These are phyloP conservation scores for Hipparchia semele DNA, from an alignment of 2,888 invertebrate genomes.

Conservation along the genomic window DNA sequence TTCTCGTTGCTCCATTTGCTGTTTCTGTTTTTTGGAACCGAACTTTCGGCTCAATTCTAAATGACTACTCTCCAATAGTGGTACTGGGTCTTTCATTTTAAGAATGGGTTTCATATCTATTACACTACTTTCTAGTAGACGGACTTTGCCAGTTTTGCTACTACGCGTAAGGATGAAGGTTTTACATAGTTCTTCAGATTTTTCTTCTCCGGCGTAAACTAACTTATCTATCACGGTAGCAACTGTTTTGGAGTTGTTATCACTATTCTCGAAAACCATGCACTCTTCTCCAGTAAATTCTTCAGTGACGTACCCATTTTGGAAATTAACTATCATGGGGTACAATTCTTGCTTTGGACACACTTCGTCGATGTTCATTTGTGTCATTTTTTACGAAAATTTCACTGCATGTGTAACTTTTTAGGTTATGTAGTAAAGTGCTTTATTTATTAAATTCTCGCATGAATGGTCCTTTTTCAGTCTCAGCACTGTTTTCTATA, in stretches of 20 bases:
- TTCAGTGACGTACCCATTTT: conserved; percentile 65
- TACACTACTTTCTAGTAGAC: conserved; percentile 60
- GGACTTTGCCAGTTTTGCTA: conserved; percentile 64
- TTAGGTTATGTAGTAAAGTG: not conserved
- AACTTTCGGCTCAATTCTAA: conserved; percentile 84
- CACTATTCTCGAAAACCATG: conserved; percentile 51
- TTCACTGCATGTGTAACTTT: not conserved
- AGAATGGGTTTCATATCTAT: conserved; percentile 60
- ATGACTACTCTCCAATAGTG: conserved; percentile 54
- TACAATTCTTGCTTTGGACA: conserved; percentile 51
- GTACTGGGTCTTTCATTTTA: conserved; percentile 46
- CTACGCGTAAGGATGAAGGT: conserved; percentile 63
- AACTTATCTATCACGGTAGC: conserved; percentile 53
- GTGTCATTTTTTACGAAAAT: conserved; percentile 50
- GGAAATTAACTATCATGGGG: conserved; percentile 62
- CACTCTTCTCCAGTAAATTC: conserved; percentile 54
- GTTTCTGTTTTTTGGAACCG: conserved; percentile 85
- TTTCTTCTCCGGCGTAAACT: conserved; percentile 65
- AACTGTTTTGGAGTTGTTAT: conserved; percentile 50
- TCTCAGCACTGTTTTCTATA: no score
- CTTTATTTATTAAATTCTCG: not conserved
- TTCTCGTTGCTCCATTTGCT: conserved; percentile 84
- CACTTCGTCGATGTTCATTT: conserved; percentile 62
- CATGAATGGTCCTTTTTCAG: no score
- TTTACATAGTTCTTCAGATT: conserved; percentile 54